Percentiles rank a stretch among this genome's conserved stretches.
These are phyloP conservation scores for Drosophila putrida DNA, from an alignment of 2,888 invertebrate species.

Conservation along the genomic window DNA sequence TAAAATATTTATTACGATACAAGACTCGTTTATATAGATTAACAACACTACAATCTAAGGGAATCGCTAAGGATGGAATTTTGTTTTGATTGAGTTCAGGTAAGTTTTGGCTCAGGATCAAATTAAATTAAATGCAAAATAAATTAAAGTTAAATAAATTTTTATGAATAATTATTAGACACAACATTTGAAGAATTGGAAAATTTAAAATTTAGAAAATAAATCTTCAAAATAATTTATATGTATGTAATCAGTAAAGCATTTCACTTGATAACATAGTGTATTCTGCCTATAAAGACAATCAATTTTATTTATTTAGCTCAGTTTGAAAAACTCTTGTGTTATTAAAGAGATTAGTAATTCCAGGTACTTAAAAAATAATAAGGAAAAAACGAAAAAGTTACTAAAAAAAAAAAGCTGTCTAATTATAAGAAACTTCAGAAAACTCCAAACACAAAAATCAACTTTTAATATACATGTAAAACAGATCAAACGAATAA, in stretches of 20 bases:
- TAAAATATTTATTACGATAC: constrained; percentile 38
- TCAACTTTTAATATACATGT: constrained; percentile 9
- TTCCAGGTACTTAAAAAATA: no score
- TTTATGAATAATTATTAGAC: background rate
- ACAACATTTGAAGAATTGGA: background rate
- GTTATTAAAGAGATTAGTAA: no score
- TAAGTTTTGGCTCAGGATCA: background rate
- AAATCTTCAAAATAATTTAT: no score
- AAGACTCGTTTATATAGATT: constrained; percentile 37
- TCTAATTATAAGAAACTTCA: constrained; percentile 4
- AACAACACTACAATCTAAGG: constrained; percentile 64
- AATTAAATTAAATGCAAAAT: constrained; percentile 19
- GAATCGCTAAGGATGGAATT: constrained; percentile 25
- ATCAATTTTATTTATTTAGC: no score
- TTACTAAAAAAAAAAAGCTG: background rate
- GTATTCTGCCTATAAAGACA: no score
- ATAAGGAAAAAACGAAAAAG: no score
- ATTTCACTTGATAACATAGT: no score
- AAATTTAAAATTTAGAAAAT: no score
- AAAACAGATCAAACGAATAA: constrained; percentile 25
- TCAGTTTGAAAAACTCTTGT: no score
- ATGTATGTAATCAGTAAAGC: no score
- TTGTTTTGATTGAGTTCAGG: constrained; percentile 2
- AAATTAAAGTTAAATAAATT: constrained; percentile 9
- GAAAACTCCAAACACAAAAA: constrained; percentile 18